phyloP scores from a whole-genome alignment of 2,797 vertebrate genomes.

The Rhincodon typus region DNA sequence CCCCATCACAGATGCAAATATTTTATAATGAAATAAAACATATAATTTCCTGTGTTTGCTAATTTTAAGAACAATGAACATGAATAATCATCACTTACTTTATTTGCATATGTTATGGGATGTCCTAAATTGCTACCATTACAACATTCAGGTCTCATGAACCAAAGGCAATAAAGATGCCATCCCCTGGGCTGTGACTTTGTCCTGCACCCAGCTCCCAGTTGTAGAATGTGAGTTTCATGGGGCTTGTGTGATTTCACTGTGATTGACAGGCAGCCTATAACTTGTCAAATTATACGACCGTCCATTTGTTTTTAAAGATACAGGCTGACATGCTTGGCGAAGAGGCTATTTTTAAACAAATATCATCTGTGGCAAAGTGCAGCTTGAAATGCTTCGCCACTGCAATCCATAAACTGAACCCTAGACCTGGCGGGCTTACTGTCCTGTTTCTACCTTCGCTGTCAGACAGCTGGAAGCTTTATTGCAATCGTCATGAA shows the following conservation, averaged over 20 bases:
- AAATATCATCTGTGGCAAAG: not conserved
- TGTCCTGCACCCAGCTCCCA: not conserved
- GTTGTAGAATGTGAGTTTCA: not conserved
- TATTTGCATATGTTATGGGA: not conserved
- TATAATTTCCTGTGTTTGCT: not conserved
- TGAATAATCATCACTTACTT: not conserved
- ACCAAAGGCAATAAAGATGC: not conserved
- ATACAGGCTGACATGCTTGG: not conserved
- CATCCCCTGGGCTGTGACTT: not conserved
- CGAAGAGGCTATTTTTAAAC: not conserved
- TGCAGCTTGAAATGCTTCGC: not conserved
- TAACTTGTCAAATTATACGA: not conserved
- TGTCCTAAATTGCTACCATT: not conserved
- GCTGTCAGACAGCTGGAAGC: not conserved
- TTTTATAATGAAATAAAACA: not conserved
- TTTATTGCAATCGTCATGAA: not conserved
- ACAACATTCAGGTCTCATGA: not conserved
- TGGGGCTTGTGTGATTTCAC: not conserved
- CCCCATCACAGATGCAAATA: not conserved
- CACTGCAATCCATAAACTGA: not conserved
- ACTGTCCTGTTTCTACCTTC: not conserved
- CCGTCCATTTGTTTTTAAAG: not conserved
- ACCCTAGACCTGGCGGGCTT: not conserved
- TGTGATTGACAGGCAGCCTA: not conserved
- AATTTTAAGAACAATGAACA: not conserved